Evolutionary conservation across 2,888 invertebrate species (phyloP), one percentile per base, ranked within the genome.

Genomic region (Hypomecis atomaria): DNA sequence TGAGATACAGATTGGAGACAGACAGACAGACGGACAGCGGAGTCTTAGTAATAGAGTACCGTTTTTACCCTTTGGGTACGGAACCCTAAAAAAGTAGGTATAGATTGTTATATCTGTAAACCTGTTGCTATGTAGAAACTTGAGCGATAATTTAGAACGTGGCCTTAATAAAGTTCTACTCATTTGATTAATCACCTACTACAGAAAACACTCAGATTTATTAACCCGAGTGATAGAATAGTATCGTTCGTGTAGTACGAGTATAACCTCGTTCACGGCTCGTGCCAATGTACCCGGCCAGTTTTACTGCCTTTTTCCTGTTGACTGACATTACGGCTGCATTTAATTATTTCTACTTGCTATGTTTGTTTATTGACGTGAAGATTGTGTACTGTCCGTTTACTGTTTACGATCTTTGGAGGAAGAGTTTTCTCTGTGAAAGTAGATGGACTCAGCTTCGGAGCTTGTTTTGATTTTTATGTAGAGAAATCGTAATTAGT

Each of bases 201-300:
- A 23, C 23, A 23, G 23, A 23, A 34, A 34, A 36, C 9, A 36
- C 7, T 42, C 42, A n/a, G 34, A 40, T 53, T 53, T 42, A 53
- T n/a, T 33, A 43, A 38, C 42, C 10, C 42, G 23, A 52, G 52
- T 38, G 37, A 36, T 43, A 47, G 7, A n/a, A 55, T 13, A 38
- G n/a, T 47, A 47, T 47, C 47, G n/a, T 43, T 43, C 44, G 43
- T 44, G 47, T 45, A 56, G 50, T 43, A n/a, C n/a, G n/a, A n/a
- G n/a, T n/a, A 59, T 56, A 64, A 52, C 65, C 60, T 48, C 53
- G 57, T 43, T 58, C 65, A 65, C 37, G 57, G 65, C 50, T 54
- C 48, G 65, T 60, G 65, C 60, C 60, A 57, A 61, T 45, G 60
- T 57, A 49, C 57, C 52, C 57, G 40, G 6, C 13, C 9, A 42